Evolutionary conservation across 2,797 vertebrate genomes (phyloP).

Genomic region (Cossypha heuglini): DNA sequence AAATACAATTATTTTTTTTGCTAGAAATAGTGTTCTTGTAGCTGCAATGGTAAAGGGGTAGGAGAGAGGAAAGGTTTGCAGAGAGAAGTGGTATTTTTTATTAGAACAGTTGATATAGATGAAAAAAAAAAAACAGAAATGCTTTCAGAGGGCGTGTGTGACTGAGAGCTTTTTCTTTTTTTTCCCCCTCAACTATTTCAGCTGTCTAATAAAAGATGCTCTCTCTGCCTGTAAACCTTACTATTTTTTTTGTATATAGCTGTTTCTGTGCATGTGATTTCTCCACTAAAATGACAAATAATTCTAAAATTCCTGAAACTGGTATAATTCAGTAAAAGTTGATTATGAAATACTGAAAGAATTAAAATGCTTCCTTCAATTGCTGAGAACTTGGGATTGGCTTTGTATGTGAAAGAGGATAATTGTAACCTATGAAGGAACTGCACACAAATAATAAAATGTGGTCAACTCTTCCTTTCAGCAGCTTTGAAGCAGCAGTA

Average conservation of each 20-base stretch:
- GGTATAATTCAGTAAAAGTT: background rate
- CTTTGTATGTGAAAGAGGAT: slow-evolving; percentile 6
- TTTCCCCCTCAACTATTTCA: rapidly evolving
- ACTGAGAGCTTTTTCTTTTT: background rate
- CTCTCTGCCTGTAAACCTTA: background rate
- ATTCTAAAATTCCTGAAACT: background rate
- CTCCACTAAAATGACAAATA: background rate
- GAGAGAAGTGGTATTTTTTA: slow-evolving; percentile 1
- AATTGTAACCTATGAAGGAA: background rate
- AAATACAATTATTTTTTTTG: background rate
- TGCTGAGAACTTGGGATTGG: background rate
- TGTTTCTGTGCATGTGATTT: background rate
- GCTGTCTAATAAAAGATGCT: background rate
- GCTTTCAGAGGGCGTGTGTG: background rate
- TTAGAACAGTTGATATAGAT: slow-evolving; percentile 1
- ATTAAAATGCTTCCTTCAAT: background rate
- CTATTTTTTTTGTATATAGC: background rate
- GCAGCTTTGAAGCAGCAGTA: slow-evolving; percentile 51
- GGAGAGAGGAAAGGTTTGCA: background rate
- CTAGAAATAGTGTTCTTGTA: background rate
- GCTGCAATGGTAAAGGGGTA: background rate
- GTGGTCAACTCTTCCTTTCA: slow-evolving; percentile 28
- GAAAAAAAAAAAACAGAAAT: background rate
- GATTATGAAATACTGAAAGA: background rate
- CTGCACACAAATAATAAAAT: background rate